Evolutionary conservation across 2,888 invertebrate species (phyloP), one percentile per base, ranked within the genome.

Genomic region (Ectemnius continuus): DNA sequence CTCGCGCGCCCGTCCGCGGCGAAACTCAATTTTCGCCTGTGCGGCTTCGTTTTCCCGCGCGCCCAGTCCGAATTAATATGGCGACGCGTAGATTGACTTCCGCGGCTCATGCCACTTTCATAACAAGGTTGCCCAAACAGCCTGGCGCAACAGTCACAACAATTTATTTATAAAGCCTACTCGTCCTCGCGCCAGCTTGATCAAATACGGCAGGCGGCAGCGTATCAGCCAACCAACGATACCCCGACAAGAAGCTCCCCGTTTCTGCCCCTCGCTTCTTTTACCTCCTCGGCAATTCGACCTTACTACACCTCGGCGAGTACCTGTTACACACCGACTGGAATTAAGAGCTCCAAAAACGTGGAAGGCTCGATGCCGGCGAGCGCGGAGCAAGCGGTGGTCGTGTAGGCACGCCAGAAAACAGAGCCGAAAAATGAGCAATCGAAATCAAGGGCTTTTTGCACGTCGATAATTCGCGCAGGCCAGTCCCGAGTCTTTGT

Each of bases 11-110:
- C 36, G 8, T 8, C 11, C 36, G 36, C 36, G 36, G 36, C 36
- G 36, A 36, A 36, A 36, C 36, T 36, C 36, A 36, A 36, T 36
- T 36, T 36, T 88, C 85, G 84, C 83, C 77, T n/a, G n/a, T 52
- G 81, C 76, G 79, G 82, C 80, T 85, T 84, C 80, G 83, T 84
- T 85, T 82, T 85, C 78, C 77, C 82, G 82, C 82, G 87, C 36
- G 36, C 36, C 36, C 36, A 86, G 87, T 88, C 84, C 80, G 67
- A 80, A 78, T 80, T 80, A 78, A 80, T 62, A 75, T 63, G 75
- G 81, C 75, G 74, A 73, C 71, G 73, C 65, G 67, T 47, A 78
- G 78, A 80, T 78, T 74, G 80, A 78, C 81, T 81, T 72, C 36
- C 72, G 67, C 76, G 72, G 81, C 65, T 76, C 78, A 81, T 81